Percentiles rank a stretch among this genome's conserved stretches.
phyloP scores from a whole-genome alignment of 37 sponge, comb jelly and placozoan species.

The Diacarnus erythraeanus region DNA sequence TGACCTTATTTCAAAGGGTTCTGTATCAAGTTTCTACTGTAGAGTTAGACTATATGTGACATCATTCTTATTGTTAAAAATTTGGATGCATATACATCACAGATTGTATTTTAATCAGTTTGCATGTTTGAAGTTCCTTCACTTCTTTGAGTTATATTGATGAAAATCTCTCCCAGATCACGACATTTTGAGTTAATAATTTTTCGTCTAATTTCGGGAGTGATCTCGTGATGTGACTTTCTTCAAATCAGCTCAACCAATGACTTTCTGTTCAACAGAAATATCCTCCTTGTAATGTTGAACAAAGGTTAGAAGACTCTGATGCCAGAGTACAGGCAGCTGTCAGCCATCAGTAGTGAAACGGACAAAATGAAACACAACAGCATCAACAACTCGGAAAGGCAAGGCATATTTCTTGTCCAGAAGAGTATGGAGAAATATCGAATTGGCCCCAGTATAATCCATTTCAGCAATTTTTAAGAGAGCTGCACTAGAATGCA shows the following conservation, averaged over 20 bases:
- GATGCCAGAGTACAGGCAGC: slow-evolving; percentile 98
- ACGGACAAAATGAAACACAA: slow-evolving; percentile 81
- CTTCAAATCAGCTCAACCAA: slow-evolving; percentile 72
- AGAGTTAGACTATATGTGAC: too few species aligned
- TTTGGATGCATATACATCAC: too few species aligned
- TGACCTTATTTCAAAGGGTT: too few species aligned
- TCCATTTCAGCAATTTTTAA: slow-evolving; percentile 97
- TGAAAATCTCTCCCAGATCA: slow-evolving; percentile 50
- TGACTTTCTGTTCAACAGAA: slow-evolving; percentile 89
- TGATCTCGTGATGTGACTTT: slow-evolving; percentile 66
- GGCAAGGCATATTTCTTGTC: slow-evolving; percentile 98
- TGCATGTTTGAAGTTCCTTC: slow-evolving; percentile 7
- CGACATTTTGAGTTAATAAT: slow-evolving; percentile 86
- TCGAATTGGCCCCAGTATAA: slow-evolving; percentile 91
- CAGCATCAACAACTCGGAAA: slow-evolving; percentile 89
- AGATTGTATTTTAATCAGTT: slow-evolving; percentile 7
- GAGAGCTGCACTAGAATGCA: slow-evolving; percentile 93
- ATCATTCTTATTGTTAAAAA: too few species aligned
- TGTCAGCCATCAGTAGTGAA: slow-evolving; percentile 67
- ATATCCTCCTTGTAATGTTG: slow-evolving; percentile 96
- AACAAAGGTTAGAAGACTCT: slow-evolving; percentile 86
- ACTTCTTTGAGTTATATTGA: slow-evolving; percentile 8
- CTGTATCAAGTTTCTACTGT: too few species aligned
- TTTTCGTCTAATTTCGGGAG: slow-evolving; percentile 75
- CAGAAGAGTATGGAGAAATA: slow-evolving; percentile 90